A percentile compares a stretch with the other conserved stretches of the same genome.
phyloP scores from a whole-genome alignment of 2,797 vertebrate species.

The Euthynnus affinis region DNA sequence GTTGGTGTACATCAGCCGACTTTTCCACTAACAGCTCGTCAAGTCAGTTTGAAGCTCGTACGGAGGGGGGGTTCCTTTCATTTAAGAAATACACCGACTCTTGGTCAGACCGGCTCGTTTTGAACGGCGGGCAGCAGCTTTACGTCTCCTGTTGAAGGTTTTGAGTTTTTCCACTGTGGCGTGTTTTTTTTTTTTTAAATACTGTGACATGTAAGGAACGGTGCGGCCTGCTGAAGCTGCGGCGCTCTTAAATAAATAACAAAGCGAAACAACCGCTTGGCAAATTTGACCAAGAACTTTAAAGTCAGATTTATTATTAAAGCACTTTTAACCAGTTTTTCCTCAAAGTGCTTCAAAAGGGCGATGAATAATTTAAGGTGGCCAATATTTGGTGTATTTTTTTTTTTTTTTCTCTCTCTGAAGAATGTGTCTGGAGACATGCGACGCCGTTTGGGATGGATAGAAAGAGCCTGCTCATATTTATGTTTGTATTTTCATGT shows the following conservation, averaged over 20 bases:
- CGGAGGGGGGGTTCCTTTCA: constrained; percentile 21
- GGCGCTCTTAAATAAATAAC: background rate
- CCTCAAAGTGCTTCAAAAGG: constrained; percentile 39
- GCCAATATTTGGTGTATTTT: constrained; percentile 64
- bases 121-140: constrained; percentile 19
- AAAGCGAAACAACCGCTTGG: background rate
- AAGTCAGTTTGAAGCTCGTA: constrained; percentile 28
- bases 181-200: constrained; percentile 33
- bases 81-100: constrained; percentile 4
- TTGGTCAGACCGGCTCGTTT: constrained; percentile 37
- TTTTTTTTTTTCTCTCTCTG: no score
- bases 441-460: constrained; percentile 47
- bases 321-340: constrained; percentile 51
- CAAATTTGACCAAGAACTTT: constrained; percentile 52
- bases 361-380: constrained; percentile 15
- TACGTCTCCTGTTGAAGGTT: background rate
- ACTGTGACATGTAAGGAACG: constrained; percentile 40
- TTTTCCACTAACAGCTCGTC: constrained; percentile 8
- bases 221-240: background rate
- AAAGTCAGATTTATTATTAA: constrained; percentile 28
- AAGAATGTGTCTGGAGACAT: constrained; percentile 54
- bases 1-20: constrained; percentile 26
- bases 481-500: constrained; percentile 81
- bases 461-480: constrained; percentile 69
- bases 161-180: constrained; percentile 23